Evolutionary conservation across 2,888 invertebrate species (phyloP).

Genomic region (Stenolophus ochropezus): DNA sequence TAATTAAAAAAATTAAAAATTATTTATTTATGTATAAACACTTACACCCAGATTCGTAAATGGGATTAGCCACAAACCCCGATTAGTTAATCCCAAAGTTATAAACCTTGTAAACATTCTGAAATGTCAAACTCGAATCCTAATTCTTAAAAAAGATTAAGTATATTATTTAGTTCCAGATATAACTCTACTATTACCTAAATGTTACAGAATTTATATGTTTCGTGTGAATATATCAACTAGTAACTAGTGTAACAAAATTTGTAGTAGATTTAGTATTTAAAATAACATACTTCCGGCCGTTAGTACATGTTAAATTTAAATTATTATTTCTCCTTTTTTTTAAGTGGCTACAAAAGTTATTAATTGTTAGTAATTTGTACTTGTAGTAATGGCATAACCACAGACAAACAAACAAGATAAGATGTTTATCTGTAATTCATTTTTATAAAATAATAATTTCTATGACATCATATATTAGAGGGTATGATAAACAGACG

Average conservation of each 20-base stretch:
- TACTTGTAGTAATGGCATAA: neutral
- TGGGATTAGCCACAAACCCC: no score
- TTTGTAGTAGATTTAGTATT: neutral
- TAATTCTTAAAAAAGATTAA: neutral
- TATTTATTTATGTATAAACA: no score
- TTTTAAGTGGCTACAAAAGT: neutral
- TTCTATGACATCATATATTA: no score
- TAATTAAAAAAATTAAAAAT: no score
- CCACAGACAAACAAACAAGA: no score
- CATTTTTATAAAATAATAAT: no score
- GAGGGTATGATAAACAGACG: no score
- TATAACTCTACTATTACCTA: neutral
- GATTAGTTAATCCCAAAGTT: no score
- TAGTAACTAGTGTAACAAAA: neutral
- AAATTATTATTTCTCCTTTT: neutral
- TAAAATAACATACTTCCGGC: neutral
- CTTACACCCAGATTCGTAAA: no score
- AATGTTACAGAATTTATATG: neutral
- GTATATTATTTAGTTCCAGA: neutral
- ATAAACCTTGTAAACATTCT: no score
- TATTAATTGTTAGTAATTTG: neutral
- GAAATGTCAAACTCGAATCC: no score
- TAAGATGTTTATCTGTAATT: no score
- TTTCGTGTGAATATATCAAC: neutral
- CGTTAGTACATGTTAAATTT: neutral